phyloP scores from a whole-genome alignment of 2,888 invertebrate species.

The Hyles lineata region DNA sequence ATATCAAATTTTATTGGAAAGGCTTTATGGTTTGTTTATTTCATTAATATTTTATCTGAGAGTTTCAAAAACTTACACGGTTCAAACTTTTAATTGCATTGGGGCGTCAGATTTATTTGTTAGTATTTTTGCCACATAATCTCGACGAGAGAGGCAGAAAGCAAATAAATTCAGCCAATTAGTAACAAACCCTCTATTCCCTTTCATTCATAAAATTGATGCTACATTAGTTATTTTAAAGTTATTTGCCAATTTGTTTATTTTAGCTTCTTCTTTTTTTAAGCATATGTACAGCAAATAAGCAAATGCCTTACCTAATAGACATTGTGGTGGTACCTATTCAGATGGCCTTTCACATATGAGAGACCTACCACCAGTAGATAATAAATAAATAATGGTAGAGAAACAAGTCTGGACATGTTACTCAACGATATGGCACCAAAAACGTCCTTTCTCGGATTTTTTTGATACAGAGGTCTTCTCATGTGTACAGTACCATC shows the following conservation, averaged over 20 bases:
- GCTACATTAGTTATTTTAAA: background rate
- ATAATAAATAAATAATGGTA: too few species aligned
- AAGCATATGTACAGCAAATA: background rate
- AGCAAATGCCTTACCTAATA: too few species aligned
- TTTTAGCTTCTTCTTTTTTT: background rate
- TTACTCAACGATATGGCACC: too few species aligned
- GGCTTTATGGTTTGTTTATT: slow-evolving; percentile 9
- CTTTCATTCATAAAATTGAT: too few species aligned
- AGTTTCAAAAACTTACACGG: background rate
- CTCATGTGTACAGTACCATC: too few species aligned
- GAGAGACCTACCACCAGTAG: too few species aligned
- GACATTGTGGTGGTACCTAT: too few species aligned
- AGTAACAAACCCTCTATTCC: background rate
- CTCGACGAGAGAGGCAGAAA: background rate
- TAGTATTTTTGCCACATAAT: background rate
- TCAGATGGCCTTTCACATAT: too few species aligned
- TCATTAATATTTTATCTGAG: slow-evolving; percentile 4
- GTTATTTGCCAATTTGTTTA: background rate
- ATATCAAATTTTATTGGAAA: background rate
- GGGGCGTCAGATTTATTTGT: background rate
- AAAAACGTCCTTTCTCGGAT: too few species aligned
- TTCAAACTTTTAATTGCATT: slow-evolving; percentile 18
- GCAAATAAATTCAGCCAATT: background rate
- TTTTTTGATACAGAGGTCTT: too few species aligned
- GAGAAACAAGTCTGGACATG: too few species aligned